Conservation (phyloP, 2,797 vertebrate genomes). For the Scarus forsteni region DNA sequence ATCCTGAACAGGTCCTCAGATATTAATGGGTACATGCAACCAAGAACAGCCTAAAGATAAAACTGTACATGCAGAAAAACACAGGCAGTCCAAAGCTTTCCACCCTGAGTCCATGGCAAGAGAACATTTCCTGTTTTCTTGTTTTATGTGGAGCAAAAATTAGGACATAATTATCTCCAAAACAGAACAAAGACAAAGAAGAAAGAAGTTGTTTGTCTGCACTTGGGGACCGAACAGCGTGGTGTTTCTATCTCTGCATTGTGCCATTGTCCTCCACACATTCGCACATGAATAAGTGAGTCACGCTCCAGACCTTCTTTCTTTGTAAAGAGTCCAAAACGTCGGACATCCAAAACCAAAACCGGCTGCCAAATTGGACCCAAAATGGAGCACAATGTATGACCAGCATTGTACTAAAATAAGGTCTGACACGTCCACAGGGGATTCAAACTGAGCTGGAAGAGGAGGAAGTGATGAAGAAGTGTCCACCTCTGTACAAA, state of each 20-base stretch:
- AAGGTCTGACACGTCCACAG: too few species aligned
- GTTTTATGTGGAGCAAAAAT: background rate
- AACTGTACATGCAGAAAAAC: background rate
- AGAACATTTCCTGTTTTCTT: background rate
- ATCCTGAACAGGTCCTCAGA: too few species aligned
- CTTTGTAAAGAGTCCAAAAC: background rate
- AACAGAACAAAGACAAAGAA: background rate
- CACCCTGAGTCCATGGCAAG: background rate
- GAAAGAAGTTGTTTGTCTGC: background rate
- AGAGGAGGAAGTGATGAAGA: slow-evolving; percentile 5
- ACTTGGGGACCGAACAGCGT: background rate
- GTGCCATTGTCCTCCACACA: background rate
- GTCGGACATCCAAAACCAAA: background rate
- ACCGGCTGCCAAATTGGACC: background rate
- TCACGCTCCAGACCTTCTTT: background rate
- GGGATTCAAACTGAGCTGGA: background rate
- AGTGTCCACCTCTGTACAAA: slow-evolving; percentile 6
- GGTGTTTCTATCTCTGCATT: background rate
- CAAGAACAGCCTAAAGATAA: too few species aligned
- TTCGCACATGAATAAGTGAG: background rate
- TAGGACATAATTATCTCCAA: background rate
- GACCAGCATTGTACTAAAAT: background rate
- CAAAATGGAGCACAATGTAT: too few species aligned
- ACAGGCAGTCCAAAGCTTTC: too few species aligned
- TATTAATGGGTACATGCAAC: too few species aligned